These are phyloP conservation scores for Scolanthus callimorphus DNA, from an alignment of 92 coral and sea anemone species.

Conservation along the genomic window DNA sequence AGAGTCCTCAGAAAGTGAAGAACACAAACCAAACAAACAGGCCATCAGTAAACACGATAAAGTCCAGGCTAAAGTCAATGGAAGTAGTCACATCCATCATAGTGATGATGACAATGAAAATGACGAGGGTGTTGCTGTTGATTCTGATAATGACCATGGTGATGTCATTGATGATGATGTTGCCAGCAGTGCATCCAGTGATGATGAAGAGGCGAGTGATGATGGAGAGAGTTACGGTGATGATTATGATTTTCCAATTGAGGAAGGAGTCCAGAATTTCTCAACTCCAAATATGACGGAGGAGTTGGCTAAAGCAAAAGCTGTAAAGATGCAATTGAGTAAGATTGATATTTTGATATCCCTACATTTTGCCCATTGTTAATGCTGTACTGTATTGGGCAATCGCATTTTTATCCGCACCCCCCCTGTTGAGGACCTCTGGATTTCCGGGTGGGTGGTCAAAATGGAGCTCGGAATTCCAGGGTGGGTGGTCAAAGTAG, in stretches of 20 bases:
- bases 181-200: background rate
- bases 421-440: too few relatives aligned
- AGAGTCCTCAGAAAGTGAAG: too few relatives aligned
- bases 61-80: too few relatives aligned
- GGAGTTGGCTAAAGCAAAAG: slow-evolving; percentile 77
- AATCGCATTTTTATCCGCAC: too few relatives aligned
- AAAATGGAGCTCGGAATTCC: too few relatives aligned
- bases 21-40: too few relatives aligned
- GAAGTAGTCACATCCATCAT: background rate
- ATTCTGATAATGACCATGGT: background rate
- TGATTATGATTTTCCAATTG: background rate
- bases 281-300: slow-evolving; percentile 50
- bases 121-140: background rate
- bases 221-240: slow-evolving; percentile 3
- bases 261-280: slow-evolving; percentile 44
- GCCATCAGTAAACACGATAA: too few relatives aligned
- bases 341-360: too few relatives aligned
- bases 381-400: too few relatives aligned
- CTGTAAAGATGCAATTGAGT: slow-evolving; percentile 89
- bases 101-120: background rate
- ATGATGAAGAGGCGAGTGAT: slow-evolving; percentile 1
- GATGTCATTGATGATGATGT: background rate
- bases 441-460: too few relatives aligned
- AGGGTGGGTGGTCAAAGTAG: too few relatives aligned
- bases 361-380: too few relatives aligned